Evolutionary conservation across 2,888 invertebrate genomes (phyloP).

Genomic region (Volucella inflata): DNA sequence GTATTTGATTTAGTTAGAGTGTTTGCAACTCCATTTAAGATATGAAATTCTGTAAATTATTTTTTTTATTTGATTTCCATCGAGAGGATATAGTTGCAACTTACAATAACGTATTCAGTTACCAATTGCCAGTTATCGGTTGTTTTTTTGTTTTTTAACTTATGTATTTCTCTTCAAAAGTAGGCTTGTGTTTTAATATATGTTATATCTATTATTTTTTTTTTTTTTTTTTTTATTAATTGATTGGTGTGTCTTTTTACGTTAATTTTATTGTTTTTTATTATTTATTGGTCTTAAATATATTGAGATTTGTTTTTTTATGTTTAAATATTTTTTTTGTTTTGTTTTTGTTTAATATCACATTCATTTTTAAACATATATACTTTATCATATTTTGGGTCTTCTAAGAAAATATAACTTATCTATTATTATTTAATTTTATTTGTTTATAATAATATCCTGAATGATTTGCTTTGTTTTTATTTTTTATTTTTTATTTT

Average conservation of each 20-base stretch:
- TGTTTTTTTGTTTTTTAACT: slow-evolving; percentile 23
- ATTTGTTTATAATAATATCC: slow-evolving; percentile 33
- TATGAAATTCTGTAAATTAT: slow-evolving; percentile 68
- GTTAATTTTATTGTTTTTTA: slow-evolving; percentile 28
- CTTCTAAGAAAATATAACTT: slow-evolving; percentile 64
- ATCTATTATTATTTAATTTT: slow-evolving; percentile 2
- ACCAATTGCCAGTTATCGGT: neutral
- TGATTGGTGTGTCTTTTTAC: slow-evolving; percentile 64
- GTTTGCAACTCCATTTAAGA: slow-evolving; percentile 48
- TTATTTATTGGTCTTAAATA: slow-evolving; percentile 49
- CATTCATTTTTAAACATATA: slow-evolving; percentile 72
- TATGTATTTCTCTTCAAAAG: slow-evolving; percentile 21
- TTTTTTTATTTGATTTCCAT: slow-evolving; percentile 32
- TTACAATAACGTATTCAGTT: neutral
- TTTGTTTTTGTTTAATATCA: slow-evolving; percentile 66
- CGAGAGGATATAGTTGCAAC: slow-evolving; percentile 29
- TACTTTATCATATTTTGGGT: slow-evolving; percentile 28
- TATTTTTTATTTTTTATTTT: neutral
- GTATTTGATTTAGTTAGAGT: neutral
- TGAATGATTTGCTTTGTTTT: slow-evolving; percentile 36
- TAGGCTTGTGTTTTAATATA: slow-evolving; percentile 24
- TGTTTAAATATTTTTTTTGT: slow-evolving; percentile 16
- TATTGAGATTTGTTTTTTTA: slow-evolving; percentile 35
- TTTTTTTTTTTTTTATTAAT: slow-evolving; percentile 51
- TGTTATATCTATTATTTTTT: no score